A percentile compares a stretch with the other conserved stretches of the same genome.
These are phyloP conservation scores for Passer montanus DNA, from an alignment of 2,113 vertebrate genomes.

Conservation along the genomic window DNA sequence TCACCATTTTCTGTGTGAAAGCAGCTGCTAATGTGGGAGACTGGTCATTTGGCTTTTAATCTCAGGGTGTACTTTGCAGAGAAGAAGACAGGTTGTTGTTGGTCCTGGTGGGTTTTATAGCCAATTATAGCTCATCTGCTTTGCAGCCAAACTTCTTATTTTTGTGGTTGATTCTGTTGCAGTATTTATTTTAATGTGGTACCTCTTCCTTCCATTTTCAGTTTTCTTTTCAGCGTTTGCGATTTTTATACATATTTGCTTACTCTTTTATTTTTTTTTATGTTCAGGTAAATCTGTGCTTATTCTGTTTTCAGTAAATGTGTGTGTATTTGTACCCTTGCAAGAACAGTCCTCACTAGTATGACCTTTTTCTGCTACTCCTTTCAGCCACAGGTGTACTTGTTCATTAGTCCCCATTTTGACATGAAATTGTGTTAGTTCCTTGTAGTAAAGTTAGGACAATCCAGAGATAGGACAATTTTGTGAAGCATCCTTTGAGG, in stretches of 20 bases:
- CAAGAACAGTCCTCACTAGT: background rate
- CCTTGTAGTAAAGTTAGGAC: background rate
- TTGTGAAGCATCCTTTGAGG: background rate
- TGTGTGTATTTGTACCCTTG: background rate
- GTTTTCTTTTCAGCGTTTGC: background rate
- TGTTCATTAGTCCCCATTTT: background rate
- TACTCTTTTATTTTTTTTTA: background rate
- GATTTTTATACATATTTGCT: background rate
- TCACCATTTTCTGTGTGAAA: background rate
- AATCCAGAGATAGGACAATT: background rate
- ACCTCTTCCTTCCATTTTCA: background rate
- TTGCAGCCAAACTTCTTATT: background rate
- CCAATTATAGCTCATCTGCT: slow-evolving; percentile 2
- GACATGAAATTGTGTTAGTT: background rate
- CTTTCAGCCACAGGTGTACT: background rate
- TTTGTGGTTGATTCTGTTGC: background rate
- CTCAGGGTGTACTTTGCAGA: background rate
- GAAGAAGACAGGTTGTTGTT: background rate
- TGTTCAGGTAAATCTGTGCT: background rate
- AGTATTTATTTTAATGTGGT: slow-evolving; percentile 6
- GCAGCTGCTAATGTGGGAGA: background rate
- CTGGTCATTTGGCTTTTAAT: background rate
- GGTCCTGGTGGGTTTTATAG: slow-evolving; percentile 2
- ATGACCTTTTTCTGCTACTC: background rate
- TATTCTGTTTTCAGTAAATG: background rate